Evolutionary conservation across 2,888 invertebrate species (phyloP).

Genomic region (Dolichomitus sp.): DNA sequence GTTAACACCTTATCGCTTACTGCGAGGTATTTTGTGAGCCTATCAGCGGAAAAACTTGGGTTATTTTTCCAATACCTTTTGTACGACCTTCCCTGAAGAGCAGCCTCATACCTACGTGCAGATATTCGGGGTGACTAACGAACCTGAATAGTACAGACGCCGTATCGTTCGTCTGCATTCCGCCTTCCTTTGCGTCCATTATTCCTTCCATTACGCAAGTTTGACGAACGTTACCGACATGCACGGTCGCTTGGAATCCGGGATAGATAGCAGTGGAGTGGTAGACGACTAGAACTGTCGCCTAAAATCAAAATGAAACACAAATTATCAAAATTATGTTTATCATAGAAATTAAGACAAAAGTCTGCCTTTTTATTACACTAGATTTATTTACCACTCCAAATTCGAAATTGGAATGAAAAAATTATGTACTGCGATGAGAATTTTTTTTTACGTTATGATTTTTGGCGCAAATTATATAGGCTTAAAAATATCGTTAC

Average conservation of each 20-base stretch:
- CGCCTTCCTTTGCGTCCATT: constrained; percentile 89
- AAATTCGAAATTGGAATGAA: background rate
- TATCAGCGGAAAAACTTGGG: constrained; percentile 90
- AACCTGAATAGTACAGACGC: constrained; percentile 96
- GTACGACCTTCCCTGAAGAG: constrained; percentile 94
- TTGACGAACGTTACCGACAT: constrained; percentile 98
- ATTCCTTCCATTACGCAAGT: constrained; percentile 96
- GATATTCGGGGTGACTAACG: constrained; percentile 95
- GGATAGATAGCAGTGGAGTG: constrained; percentile 94
- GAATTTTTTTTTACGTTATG: too few species aligned
- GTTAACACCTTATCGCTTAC: constrained; percentile 3
- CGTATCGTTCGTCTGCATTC: constrained; percentile 93
- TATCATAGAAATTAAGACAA: background rate
- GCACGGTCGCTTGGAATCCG: constrained; percentile 97
- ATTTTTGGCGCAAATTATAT: too few species aligned
- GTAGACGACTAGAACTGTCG: constrained; percentile 95
- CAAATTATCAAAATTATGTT: constrained; percentile 2
- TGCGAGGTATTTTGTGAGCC: constrained; percentile 68
- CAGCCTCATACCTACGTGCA: constrained; percentile 92
- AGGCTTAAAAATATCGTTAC: too few species aligned
- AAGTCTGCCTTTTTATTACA: background rate
- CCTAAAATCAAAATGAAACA: constrained; percentile 88
- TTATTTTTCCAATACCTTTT: constrained; percentile 95
- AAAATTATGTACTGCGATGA: too few species aligned
- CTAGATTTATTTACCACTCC: background rate